Evolutionary conservation across 2,888 invertebrate species (phyloP).

Genomic region (Pachymerium ferrugineum): DNA sequence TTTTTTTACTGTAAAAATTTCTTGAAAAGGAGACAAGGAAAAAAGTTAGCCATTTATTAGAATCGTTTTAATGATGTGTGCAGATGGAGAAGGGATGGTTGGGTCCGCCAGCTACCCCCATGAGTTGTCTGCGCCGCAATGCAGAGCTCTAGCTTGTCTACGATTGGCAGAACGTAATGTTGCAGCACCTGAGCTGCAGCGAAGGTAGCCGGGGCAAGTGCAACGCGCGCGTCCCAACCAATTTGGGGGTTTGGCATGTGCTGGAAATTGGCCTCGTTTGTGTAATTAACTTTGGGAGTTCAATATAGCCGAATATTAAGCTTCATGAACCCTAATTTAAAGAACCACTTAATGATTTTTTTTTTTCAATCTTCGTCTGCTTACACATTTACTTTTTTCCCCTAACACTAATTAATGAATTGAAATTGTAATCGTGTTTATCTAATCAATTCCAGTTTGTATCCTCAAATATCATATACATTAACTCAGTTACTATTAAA

Average conservation of each 20-base stretch:
- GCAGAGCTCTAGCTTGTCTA: slow-evolving; percentile 6
- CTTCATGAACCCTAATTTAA: no score
- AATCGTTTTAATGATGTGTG: no score
- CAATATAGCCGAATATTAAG: background rate
- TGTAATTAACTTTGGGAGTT: background rate
- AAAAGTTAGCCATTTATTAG: no score
- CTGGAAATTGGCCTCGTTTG: background rate
- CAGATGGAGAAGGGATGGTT: background rate
- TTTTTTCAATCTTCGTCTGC: no score
- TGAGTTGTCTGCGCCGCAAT: slow-evolving; percentile 6
- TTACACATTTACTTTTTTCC: no score
- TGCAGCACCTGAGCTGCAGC: background rate
- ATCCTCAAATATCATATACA: no score
- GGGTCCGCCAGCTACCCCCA: background rate
- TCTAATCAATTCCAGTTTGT: background rate
- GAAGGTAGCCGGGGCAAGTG: slow-evolving; percentile 6
- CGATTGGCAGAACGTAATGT: slow-evolving; percentile 13
- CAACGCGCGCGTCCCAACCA: slow-evolving; percentile 8
- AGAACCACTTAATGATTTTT: no score
- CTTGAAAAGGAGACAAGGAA: no score
- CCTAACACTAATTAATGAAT: no score
- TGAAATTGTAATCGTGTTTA: no score
- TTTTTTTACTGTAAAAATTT: background rate
- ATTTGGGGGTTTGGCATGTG: background rate
- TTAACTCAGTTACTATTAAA: no score